A percentile compares a stretch with the other conserved stretches of the same genome.
These are phyloP conservation scores for Agrypnus murinus DNA, from an alignment of 2,888 invertebrate genomes.

Conservation along the genomic window DNA sequence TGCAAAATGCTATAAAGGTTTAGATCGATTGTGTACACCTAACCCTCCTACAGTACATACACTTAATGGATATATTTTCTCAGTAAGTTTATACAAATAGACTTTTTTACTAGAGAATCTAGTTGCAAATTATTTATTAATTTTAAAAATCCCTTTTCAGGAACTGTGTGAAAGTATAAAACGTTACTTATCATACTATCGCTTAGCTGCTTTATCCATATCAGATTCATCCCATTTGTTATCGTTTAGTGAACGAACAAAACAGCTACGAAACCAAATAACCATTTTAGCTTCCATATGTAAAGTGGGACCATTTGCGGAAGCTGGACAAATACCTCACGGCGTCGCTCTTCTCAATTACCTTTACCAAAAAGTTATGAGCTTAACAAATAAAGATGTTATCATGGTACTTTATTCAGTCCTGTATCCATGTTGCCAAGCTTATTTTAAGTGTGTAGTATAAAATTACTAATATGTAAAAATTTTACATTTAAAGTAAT, in stretches of 20 bases:
- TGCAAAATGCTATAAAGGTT: slow-evolving; percentile 66
- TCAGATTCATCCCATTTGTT: slow-evolving; percentile 62
- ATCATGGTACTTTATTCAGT: slow-evolving; percentile 74
- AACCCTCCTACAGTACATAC: slow-evolving; percentile 61
- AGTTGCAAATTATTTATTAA: no score
- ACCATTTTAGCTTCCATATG: slow-evolving; percentile 75
- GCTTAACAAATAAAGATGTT: slow-evolving; percentile 75
- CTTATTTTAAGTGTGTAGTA: slow-evolving; percentile 66
- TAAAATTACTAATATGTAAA: slow-evolving; percentile 14
- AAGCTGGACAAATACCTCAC: slow-evolving; percentile 63
- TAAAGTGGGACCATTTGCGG: slow-evolving; percentile 69
- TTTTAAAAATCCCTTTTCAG: no score
- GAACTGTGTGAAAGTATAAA: slow-evolving; percentile 78
- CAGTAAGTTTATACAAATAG: slow-evolving; percentile 57
- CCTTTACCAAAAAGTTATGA: slow-evolving; percentile 77
- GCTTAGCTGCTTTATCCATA: slow-evolving; percentile 69
- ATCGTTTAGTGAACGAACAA: slow-evolving; percentile 68
- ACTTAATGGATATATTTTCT: slow-evolving; percentile 66
- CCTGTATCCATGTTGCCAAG: slow-evolving; percentile 68
- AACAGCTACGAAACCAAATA: slow-evolving; percentile 73
- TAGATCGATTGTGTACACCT: slow-evolving; percentile 63
- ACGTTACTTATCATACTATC: slow-evolving; percentile 76
- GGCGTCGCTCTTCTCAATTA: slow-evolving; percentile 79
- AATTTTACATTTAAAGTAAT: slow-evolving; percentile 7
- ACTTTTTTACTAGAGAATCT: no score